Percentiles rank a stretch among this genome's conserved stretches.
Evolutionary conservation across 37 sponge, comb jelly and placozoan species (phyloP).

Genomic region (Mnemiopsis leidyi): DNA sequence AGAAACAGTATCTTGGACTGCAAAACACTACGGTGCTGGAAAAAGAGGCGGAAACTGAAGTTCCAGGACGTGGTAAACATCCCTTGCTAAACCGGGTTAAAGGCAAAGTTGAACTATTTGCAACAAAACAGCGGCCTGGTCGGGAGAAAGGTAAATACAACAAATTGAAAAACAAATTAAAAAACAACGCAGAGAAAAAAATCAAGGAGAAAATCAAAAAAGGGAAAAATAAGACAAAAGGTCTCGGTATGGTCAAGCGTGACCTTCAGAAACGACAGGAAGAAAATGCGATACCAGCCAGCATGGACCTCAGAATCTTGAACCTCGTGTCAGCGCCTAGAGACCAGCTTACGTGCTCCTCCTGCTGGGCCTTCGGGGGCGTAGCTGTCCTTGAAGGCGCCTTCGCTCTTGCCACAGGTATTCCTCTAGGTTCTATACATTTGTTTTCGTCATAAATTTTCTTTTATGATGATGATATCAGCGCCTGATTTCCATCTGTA

Average conservation of each 20-base stretch:
- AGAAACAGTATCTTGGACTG: not conserved
- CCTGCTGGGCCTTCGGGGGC: conserved; percentile 15
- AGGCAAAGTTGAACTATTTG: not conserved
- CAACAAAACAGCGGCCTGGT: not conserved
- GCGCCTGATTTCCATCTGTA: too few relatives aligned
- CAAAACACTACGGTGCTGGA: not conserved
- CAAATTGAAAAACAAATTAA: not conserved
- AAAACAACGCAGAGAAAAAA: not conserved
- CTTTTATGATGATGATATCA: too few relatives aligned
- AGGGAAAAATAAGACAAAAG: too few relatives aligned
- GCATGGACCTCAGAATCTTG: not conserved
- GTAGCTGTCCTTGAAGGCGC: conserved; percentile 8
- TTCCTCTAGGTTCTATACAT: not conserved
- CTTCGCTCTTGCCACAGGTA: conserved; percentile 2
- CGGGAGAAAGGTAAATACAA: not conserved
- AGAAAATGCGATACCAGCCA: not conserved
- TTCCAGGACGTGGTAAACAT: too few relatives aligned
- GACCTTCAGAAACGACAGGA: too few relatives aligned
- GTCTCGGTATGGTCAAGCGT: too few relatives aligned
- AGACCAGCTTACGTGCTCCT: not conserved
- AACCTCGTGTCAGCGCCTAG: not conserved
- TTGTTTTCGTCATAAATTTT: too few relatives aligned
- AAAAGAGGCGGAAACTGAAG: not conserved
- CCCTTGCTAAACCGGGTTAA: too few relatives aligned
- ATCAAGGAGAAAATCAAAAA: not conserved